Conservation (phyloP, 1,140 invertebrate genomes). For the Caerostris extrusa region DNA sequence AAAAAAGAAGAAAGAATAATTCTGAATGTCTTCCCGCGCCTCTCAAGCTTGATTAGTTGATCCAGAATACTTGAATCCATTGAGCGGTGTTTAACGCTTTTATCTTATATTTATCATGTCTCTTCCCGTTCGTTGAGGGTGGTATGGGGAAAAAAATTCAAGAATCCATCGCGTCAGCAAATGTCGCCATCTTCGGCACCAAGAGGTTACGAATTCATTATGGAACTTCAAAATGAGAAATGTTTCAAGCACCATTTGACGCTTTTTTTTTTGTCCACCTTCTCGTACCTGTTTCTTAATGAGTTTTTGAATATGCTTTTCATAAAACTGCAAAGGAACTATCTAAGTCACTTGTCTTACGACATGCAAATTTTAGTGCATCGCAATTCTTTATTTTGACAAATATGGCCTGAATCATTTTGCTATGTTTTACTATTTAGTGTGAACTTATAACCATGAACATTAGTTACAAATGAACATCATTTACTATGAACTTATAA, state of each 20-base stretch:
- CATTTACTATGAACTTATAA: no score
- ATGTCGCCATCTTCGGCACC: not conserved
- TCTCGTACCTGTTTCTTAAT: conserved; percentile 19
- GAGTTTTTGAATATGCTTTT: not conserved
- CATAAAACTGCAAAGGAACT: not conserved
- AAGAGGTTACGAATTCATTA: conserved; percentile 36
- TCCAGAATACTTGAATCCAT: conserved; percentile 1
- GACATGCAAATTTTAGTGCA: no score
- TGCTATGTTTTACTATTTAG: no score
- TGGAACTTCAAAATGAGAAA: conserved; percentile 50
- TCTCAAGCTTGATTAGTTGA: conserved; percentile 48
- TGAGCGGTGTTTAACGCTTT: conserved; percentile 33
- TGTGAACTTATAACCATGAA: no score
- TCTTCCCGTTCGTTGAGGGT: not conserved
- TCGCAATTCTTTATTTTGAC: no score
- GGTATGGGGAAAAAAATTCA: not conserved
- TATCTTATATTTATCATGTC: conserved; percentile 30
- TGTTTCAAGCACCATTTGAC: not conserved
- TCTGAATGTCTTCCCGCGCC: conserved; percentile 35
- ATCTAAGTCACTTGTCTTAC: not conserved
- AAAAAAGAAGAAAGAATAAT: conserved; percentile 66
- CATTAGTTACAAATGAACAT: no score
- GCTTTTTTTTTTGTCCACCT: no score
- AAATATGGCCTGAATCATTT: no score
- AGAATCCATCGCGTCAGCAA: conserved; percentile 13